Evolutionary conservation across 2,888 invertebrate species (phyloP).

Genomic region (Urechis unicinctus): DNA sequence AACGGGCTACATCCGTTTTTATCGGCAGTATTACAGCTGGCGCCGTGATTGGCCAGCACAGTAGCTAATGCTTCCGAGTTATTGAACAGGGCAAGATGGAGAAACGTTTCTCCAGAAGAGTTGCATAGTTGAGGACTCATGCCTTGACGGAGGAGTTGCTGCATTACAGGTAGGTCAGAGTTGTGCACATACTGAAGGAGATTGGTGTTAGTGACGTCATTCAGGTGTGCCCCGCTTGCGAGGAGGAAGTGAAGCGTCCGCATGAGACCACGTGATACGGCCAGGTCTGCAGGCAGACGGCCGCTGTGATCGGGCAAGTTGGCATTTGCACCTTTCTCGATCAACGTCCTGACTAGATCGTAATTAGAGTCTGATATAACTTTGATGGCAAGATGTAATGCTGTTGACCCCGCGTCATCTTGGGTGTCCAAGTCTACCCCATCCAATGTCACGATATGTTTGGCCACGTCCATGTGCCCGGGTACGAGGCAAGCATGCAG

Average conservation of each 20-base stretch:
- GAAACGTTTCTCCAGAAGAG: not conserved
- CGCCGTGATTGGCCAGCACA: not conserved
- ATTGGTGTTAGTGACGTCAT: not conserved
- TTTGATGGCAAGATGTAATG: slow-evolving; percentile 8
- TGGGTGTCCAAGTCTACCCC: not conserved
- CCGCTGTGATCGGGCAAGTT: not conserved
- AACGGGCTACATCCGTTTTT: not conserved
- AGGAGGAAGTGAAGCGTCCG: not conserved
- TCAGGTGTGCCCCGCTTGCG: not conserved
- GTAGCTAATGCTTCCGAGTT: not conserved
- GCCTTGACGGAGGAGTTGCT: not conserved
- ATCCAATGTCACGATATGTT: not conserved
- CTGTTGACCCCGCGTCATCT: slow-evolving; percentile 2
- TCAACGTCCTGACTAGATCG: not conserved
- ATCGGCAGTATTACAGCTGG: not conserved
- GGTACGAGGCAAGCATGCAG: slow-evolving; percentile 3
- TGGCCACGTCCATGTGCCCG: not conserved
- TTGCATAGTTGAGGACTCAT: not conserved
- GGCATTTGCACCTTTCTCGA: not conserved
- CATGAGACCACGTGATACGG: not conserved
- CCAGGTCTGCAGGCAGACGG: not conserved
- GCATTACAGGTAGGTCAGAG: not conserved
- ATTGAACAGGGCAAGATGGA: not conserved
- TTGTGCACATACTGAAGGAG: not conserved
- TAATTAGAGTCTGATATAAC: not conserved